phyloP scores from a whole-genome alignment of 2,888 invertebrate species.

The Melolontha melolontha region DNA sequence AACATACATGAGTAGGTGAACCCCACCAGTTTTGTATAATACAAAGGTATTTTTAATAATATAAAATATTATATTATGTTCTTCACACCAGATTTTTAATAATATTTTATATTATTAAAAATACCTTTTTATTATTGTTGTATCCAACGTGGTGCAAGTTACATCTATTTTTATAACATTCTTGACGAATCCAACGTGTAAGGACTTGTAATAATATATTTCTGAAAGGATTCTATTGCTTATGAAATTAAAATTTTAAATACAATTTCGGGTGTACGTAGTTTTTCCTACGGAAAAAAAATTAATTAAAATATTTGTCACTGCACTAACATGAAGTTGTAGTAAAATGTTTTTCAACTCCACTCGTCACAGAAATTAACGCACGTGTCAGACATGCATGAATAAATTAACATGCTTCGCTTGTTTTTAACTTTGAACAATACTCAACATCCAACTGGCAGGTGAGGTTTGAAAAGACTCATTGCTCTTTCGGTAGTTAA shows the following conservation, averaged over 20 bases:
- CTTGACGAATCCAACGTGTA: no score
- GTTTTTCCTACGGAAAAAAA: neutral
- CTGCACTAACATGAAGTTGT: neutral
- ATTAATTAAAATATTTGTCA: slow-evolving; percentile 28
- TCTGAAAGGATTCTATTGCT: no score
- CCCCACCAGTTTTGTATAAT: no score
- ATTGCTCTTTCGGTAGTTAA: slow-evolving; percentile 39
- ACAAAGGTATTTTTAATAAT: no score
- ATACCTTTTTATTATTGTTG: no score
- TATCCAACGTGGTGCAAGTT: no score
- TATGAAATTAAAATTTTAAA: neutral
- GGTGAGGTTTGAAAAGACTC: slow-evolving; percentile 39
- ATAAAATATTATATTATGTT: no score
- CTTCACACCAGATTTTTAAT: no score
- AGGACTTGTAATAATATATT: no score
- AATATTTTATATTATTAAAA: no score
- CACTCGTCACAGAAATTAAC: slow-evolving; percentile 23
- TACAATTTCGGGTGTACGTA: neutral
- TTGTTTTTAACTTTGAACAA: slow-evolving; percentile 42
- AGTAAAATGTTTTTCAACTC: slow-evolving; percentile 27
- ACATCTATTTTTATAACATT: no score
- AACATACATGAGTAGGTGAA: no score
- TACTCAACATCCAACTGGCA: slow-evolving; percentile 35
- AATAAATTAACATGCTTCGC: slow-evolving; percentile 45
- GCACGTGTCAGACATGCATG: slow-evolving; percentile 44